Percentiles rank a stretch among this genome's conserved stretches.
Evolutionary conservation across 2,888 invertebrate genomes (phyloP).

Genomic region (Tortrix viridana): DNA sequence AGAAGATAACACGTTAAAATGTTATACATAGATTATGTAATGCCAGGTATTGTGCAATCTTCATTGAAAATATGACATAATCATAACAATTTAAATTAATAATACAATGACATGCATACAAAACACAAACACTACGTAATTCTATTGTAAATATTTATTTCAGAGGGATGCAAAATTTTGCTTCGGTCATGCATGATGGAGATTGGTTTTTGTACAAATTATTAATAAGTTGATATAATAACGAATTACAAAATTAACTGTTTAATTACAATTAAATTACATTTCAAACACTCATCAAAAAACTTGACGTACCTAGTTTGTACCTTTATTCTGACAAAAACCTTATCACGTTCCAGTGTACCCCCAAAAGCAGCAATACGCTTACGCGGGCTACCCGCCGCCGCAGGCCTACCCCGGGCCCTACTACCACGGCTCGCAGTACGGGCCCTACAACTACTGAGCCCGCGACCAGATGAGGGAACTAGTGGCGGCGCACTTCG

Average conservation of each 20-base stretch:
- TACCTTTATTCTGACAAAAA: constrained; percentile 1
- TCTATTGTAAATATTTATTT: constrained; percentile 56
- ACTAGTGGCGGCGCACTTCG: constrained; percentile 74
- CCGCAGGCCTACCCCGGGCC: constrained; percentile 93
- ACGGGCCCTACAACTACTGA: constrained; percentile 97
- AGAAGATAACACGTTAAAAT: too few species aligned
- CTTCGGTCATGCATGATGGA: constrained; percentile 41
- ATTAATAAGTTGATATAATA: too few species aligned
- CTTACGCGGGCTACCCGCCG: constrained; percentile 94
- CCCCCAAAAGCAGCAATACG: constrained; percentile 97
- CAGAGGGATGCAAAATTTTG: constrained; percentile 37
- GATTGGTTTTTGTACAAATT: constrained; percentile 37
- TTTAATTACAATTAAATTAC: neutral
- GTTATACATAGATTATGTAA: too few species aligned
- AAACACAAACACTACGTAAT: constrained; percentile 52
- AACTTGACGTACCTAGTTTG: too few species aligned
- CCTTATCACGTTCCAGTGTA: constrained; percentile 86
- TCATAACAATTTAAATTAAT: constrained; percentile 43
- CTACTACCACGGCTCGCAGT: constrained; percentile 96
- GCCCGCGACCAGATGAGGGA: constrained; percentile 82
- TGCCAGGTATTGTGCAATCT: constrained; percentile 1
- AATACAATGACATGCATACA: constrained; percentile 3
- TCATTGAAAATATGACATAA: neutral
- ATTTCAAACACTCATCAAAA: too few species aligned
- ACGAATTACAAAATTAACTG: neutral